Base-by-base conservation (phyloP, 2,797 vertebrate species). In the Loris lydekkerianus region DNA sequence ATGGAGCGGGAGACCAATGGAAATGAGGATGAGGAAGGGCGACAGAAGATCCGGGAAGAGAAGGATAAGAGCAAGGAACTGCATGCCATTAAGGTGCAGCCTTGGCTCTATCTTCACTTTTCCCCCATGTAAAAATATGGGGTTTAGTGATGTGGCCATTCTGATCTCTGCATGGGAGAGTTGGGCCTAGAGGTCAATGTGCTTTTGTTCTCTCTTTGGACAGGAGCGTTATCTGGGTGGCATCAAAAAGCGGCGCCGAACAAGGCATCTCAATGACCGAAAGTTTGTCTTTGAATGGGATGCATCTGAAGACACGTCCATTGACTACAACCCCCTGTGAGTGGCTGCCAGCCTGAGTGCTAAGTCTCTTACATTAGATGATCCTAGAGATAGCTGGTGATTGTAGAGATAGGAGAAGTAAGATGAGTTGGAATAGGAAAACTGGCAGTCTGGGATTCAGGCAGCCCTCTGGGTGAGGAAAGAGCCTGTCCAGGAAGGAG, bases 221-320 rank as follows among this genome's bases (percentile, higher is more conserved):
- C 97, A 99, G 99, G 99, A 99, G 86, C 99, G 99, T 10, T 99
- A 99, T 97, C 98, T 99, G 10, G 99, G 99, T 0, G 99, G 99
- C 7, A 96, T 99, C 97, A 99, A 99, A 98, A 99, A 99, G 97
- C 99, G 99, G 21, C 98, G 99, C n/a, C 98, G 99, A 72, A 99
- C 99, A 1, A 99, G 99, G 61, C 99, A 99, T 98, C 98, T 99
- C 67, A 99, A 99, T 0, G 99, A 99, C 98, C 99, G 99, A 95
- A 99, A 99, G 98, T 99, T 99, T 80, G 99, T 99, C 86, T 99
- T 99, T 2, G 99, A 99, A 98, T 99, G 99, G 99, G 99, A 99
- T 0, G 99, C 99, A 0, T 99, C 99, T 0, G 99, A 99, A 92
- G 99, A 99, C 98, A 99, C 99, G 0, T 99, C 99, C 10, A 99